These are phyloP conservation scores for Aurelia sp. DNA, from an alignment of 30 jellyfish, hydroid and myxozoan genomes.

Conservation along the genomic window DNA sequence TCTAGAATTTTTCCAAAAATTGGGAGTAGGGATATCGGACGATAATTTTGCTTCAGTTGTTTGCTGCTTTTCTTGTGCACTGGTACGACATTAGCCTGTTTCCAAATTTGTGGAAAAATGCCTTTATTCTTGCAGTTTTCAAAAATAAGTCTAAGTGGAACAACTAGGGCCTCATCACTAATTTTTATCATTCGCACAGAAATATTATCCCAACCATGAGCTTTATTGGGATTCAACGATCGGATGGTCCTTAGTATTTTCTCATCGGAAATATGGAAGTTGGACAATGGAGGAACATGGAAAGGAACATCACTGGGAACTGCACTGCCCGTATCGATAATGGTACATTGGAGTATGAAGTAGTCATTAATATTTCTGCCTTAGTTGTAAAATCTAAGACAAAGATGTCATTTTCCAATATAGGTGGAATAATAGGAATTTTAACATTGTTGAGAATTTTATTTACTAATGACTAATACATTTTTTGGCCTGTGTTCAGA, in stretches of 20 bases:
- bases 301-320: conserved; percentile 37
- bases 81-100: conserved; percentile 66
- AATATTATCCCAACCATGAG: background rate
- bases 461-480: conserved; percentile 57
- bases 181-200: conserved; percentile 71
- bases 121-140: conserved; percentile 47
- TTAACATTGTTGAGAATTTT: conserved; percentile 49
- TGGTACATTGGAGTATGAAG: conserved; percentile 60
- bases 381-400: conserved; percentile 51
- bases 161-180: conserved; percentile 68
- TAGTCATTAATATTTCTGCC: conserved; percentile 54
- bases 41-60: too few species aligned
- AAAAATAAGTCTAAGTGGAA: conserved; percentile 63
- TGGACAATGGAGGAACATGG: conserved; percentile 52
- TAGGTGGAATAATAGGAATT: conserved; percentile 63
- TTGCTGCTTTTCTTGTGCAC: background rate
- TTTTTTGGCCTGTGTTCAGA: conserved; percentile 31
- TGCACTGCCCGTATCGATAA: conserved; percentile 53
- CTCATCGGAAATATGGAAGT: conserved; percentile 54
- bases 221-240: too few species aligned
- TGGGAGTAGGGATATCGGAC: too few species aligned
- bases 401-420: conserved; percentile 48
- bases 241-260: conserved; percentile 7
- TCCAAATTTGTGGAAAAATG: conserved; percentile 58
- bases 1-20: too few species aligned